Evolutionary conservation across 92 coral and sea anemone species (phyloP).

Genomic region (Parazoanthus atlanticus): DNA sequence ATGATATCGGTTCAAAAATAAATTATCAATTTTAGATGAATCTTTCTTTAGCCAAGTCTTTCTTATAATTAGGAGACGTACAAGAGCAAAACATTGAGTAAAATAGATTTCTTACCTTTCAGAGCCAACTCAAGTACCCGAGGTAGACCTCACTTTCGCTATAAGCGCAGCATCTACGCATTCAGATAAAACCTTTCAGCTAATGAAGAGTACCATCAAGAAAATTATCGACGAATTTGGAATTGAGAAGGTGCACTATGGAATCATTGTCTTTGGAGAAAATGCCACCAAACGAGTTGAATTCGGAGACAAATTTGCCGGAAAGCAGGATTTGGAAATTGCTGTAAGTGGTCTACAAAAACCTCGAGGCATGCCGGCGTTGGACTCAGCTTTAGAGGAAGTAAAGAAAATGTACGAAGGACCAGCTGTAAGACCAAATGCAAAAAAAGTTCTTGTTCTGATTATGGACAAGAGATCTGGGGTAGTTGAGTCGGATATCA

Average conservation of each 20-base stretch:
- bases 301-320: conserved; percentile 8
- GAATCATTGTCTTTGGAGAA: conserved; percentile 30
- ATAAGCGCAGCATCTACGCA: conserved; percentile 21
- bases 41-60: too few relatives aligned
- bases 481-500: conserved; percentile 48
- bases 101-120: background rate
- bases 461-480: conserved; percentile 71
- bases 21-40: too few relatives aligned
- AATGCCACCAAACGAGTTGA: background rate
- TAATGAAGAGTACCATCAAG: conserved; percentile 17
- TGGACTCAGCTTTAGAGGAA: conserved; percentile 45
- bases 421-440: conserved; percentile 46
- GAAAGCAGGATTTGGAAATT: conserved; percentile 2
- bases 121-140: conserved; percentile 9
- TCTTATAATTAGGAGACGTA: too few relatives aligned
- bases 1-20: too few relatives aligned
- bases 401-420: conserved; percentile 33
- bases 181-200: conserved; percentile 18
- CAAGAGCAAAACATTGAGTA: background rate
- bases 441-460: conserved; percentile 45
- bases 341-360: conserved; percentile 1
- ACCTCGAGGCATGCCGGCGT: conserved; percentile 45
- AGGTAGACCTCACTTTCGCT: conserved; percentile 14
- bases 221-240: conserved; percentile 20
- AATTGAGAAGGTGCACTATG: conserved; percentile 25